Conservation (phyloP, 2,113 vertebrate genomes). For the Sinocyclocheilus anophthalmus region DNA sequence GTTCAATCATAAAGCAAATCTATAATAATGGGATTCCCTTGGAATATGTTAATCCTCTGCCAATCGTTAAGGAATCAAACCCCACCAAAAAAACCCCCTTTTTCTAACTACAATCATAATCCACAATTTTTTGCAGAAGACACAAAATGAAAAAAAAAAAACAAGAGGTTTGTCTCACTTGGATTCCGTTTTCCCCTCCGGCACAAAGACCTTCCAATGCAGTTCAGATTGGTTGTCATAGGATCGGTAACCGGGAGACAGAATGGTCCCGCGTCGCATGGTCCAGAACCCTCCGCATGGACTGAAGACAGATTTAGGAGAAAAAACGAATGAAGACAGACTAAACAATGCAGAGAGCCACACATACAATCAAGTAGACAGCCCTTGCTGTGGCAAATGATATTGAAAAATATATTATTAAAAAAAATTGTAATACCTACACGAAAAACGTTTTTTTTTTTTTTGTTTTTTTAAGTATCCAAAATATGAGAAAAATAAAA, state of each 20-base stretch:
- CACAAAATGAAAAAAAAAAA: not conserved
- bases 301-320: constrained; percentile 67
- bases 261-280: constrained; percentile 90
- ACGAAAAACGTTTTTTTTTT: too few species aligned
- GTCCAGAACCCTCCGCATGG: constrained; percentile 95
- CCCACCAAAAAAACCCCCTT: too few species aligned
- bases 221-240: constrained; percentile 98
- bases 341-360: not conserved
- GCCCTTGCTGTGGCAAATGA: not conserved
- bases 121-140: not conserved
- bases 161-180: constrained; percentile 75
- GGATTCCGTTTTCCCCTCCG: constrained; percentile 96
- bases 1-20: constrained; percentile 2
- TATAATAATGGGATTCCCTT: constrained; percentile 4
- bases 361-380: not conserved
- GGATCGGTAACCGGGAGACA: constrained; percentile 95
- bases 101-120: too few species aligned
- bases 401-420: not conserved
- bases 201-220: constrained; percentile 95
- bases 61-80: not conserved
- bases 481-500: too few species aligned
- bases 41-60: not conserved
- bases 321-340: not conserved
- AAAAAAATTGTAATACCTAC: too few species aligned
- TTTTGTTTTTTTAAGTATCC: too few species aligned